These are phyloP conservation scores for Acromyrmex heyeri DNA, from an alignment of 1,140 invertebrate species.

Conservation along the genomic window DNA sequence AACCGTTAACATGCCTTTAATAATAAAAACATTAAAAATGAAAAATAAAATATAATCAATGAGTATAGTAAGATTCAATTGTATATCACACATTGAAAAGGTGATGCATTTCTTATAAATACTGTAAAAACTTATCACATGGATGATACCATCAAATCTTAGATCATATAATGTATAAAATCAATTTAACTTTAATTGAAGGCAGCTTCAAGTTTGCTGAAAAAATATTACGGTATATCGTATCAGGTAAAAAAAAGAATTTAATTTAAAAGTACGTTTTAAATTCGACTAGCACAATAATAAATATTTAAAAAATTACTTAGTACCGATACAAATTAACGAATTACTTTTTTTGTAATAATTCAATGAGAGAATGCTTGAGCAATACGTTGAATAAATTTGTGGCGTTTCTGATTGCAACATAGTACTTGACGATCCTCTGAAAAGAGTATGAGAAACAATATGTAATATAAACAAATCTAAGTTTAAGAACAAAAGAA, in stretches of 20 bases:
- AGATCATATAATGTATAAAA: neutral
- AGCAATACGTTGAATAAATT: constrained; percentile 82
- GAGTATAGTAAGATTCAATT: constrained; percentile 18
- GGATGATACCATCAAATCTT: neutral
- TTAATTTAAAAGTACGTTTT: constrained; percentile 22
- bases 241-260: constrained; percentile 20
- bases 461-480: constrained; percentile 36
- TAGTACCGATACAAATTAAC: constrained; percentile 84
- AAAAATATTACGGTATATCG: neutral
- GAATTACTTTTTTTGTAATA: constrained; percentile 84
- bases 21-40: constrained; percentile 6
- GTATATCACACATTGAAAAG: neutral
- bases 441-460: constrained; percentile 72
- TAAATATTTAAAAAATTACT: constrained; percentile 69
- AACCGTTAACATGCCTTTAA: neutral
- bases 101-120: constrained; percentile 4
- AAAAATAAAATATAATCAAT: constrained; percentile 3
- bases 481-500: constrained; percentile 25
- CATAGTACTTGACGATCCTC: constrained; percentile 76
- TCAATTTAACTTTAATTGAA: neutral
- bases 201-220: neutral
- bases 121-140: constrained; percentile 20
- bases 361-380: constrained; percentile 84
- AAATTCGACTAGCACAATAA: constrained; percentile 1
- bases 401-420: constrained; percentile 77